Evolutionary conservation across 1,140 invertebrate species (phyloP), one percentile per base, ranked within the genome.

Genomic region (Himalopsyche phryganea): DNA sequence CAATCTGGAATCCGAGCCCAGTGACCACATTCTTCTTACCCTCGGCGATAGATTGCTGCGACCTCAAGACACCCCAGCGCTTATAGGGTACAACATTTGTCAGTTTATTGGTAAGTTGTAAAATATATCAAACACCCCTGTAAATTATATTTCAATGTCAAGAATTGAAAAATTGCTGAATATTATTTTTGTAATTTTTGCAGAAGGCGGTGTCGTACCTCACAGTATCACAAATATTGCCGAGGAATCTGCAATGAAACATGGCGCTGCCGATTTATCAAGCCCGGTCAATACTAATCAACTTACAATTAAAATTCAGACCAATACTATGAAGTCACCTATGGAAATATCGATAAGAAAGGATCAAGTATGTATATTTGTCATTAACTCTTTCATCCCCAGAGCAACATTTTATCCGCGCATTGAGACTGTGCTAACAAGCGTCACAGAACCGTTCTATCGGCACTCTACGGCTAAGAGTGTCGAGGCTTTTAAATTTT

Each of bases 191-290:
- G 10, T 23, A 14, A 40, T 23, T 23, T 28, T 57, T 41, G n/a
- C 17, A 63, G 61, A 63, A 38, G 61, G 61, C 15, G 61, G 61
- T 7, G 44, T 63, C 6, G 52, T 59, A 13, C 36, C 57, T 10
- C 61, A 63, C 35, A 63, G 57, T 49, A 57, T 63, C 0, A 50
- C 61, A 9, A 51, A 63, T 11, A 63, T 63, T 10, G 61, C 57
- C 1, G 56, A 59, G 19, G 41, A 63, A 9, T 63, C 61, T 19
- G 56, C 61, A 18, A 51, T 59, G 42, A 41, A 54, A 28, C 35
- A 46, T 6, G 51, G 28, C 6, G 50, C 15, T 5, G 14, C 35
- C 23, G 23, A 28, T 9, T 18, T 15, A 32, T n/a, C 28, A 9
- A 36, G 14, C 18, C 32, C 48, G 36, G 18, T 14, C 20, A 5